Percentiles rank a stretch among this genome's conserved stretches.
These are phyloP conservation scores for Aphaenogaster ashmeadi DNA, from an alignment of 1,140 invertebrate genomes.

Conservation along the genomic window DNA sequence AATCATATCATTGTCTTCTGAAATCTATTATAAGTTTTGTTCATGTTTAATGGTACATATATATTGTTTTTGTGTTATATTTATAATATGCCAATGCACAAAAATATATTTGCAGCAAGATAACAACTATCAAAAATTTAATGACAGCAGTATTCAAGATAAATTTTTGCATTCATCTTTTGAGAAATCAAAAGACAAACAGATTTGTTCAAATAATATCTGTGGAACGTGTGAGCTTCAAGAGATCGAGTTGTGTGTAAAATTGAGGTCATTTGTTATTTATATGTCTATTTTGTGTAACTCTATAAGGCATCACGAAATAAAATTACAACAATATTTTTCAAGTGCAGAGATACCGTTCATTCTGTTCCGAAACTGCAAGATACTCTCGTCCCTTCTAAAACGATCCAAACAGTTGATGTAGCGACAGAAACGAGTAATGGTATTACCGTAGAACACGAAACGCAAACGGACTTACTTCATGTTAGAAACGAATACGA, in stretches of 20 bases:
- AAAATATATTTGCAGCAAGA: constrained; percentile 45
- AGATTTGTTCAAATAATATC: background rate
- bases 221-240: background rate
- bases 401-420: constrained; percentile 21
- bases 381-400: background rate
- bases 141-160: constrained; percentile 25
- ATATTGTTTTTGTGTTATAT: constrained; percentile 14
- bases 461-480: constrained; percentile 56
- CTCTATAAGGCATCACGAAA: background rate
- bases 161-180: constrained; percentile 8
- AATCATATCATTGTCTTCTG: background rate
- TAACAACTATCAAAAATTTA: constrained; percentile 12
- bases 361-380: constrained; percentile 14
- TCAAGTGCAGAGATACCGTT: constrained; percentile 24
- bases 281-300: constrained; percentile 12
- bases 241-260: constrained; percentile 33
- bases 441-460: background rate
- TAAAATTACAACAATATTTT: constrained; percentile 40
- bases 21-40: background rate
- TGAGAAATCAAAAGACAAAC: constrained; percentile 5
- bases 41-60: background rate
- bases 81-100: background rate
- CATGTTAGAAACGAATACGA: constrained; percentile 48
- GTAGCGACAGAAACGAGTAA: constrained; percentile 18
- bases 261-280: constrained; percentile 48